Evolutionary conservation across 2,888 invertebrate species (phyloP).

Genomic region (Rugalucina vietnamica): DNA sequence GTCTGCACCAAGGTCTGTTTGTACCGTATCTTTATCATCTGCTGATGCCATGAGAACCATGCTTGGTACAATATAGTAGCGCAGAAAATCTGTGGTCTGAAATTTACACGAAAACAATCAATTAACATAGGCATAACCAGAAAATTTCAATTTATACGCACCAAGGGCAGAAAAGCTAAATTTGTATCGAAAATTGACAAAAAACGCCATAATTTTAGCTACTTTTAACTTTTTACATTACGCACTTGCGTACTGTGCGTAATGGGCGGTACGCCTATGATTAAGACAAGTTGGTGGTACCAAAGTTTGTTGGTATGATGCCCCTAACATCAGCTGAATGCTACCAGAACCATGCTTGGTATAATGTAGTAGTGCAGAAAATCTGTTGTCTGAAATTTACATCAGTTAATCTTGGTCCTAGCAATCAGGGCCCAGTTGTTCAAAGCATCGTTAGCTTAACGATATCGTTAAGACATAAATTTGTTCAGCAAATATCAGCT

Average conservation of each 20-base stretch:
- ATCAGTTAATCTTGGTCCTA: too few species aligned
- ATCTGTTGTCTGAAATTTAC: slow-evolving; percentile 64
- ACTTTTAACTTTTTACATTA: too few species aligned
- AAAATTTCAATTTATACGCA: too few species aligned
- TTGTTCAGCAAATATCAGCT: too few species aligned
- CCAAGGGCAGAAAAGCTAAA: too few species aligned
- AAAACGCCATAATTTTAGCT: too few species aligned
- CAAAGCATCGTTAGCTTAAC: too few species aligned
- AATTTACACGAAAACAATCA: background rate
- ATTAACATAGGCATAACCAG: background rate
- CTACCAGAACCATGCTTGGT: slow-evolving; percentile 60
- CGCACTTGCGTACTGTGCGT: too few species aligned
- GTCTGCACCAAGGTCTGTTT: slow-evolving; percentile 66
- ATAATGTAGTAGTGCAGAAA: slow-evolving; percentile 72
- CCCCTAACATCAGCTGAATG: slow-evolving; percentile 58
- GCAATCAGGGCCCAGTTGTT: too few species aligned
- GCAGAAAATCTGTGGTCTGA: slow-evolving; percentile 71
- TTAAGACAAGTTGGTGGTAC: slow-evolving; percentile 66
- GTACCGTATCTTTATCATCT: slow-evolving; percentile 54
- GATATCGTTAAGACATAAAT: too few species aligned
- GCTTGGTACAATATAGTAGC: slow-evolving; percentile 68
- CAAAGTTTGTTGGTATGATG: slow-evolving; percentile 64
- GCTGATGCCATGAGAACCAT: slow-evolving; percentile 62
- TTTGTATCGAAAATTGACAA: too few species aligned
- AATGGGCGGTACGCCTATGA: too few species aligned